phyloP scores from a whole-genome alignment of 1,140 invertebrate species.

The Cotesia vestalis region DNA sequence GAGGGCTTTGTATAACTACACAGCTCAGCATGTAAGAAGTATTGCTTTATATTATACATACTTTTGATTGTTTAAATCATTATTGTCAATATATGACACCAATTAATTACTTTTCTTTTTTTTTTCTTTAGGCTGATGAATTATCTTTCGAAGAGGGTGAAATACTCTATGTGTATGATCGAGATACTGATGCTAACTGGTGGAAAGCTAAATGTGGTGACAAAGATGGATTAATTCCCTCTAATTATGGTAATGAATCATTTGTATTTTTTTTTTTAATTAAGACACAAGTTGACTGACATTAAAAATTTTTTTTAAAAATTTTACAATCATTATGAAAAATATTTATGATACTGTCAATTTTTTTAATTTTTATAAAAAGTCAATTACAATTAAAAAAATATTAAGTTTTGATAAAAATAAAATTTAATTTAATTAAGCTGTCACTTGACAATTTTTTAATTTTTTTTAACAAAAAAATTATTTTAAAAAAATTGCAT shows the following conservation, averaged over 20 bases:
- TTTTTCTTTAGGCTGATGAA: constrained; percentile 55
- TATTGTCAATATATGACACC: constrained; percentile 29
- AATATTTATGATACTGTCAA: no score
- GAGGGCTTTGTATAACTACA: constrained; percentile 70
- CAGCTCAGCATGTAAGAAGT: constrained; percentile 68
- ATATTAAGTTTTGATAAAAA: no score
- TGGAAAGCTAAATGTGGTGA: constrained; percentile 72
- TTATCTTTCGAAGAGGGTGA: constrained; percentile 75
- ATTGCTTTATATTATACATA: constrained; percentile 14
- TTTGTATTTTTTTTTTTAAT: no score
- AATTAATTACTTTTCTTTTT: constrained; percentile 19
- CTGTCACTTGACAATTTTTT: no score
- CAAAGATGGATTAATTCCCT: constrained; percentile 72
- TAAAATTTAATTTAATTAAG: no score
- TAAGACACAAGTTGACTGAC: no score
- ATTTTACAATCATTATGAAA: no score
- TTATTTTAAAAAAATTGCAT: no score
- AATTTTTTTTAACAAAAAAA: no score
- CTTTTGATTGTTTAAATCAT: constrained; percentile 15
- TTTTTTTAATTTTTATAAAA: no score
- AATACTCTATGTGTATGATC: constrained; percentile 73
- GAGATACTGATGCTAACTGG: constrained; percentile 68
- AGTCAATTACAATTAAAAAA: no score
- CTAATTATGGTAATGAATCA: constrained; percentile 68
- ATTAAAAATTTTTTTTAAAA: no score